A percentile compares a stretch with the other conserved stretches of the same genome.
Conservation (phyloP, 2,113 vertebrate species). For the Anolis carolinensis region DNA sequence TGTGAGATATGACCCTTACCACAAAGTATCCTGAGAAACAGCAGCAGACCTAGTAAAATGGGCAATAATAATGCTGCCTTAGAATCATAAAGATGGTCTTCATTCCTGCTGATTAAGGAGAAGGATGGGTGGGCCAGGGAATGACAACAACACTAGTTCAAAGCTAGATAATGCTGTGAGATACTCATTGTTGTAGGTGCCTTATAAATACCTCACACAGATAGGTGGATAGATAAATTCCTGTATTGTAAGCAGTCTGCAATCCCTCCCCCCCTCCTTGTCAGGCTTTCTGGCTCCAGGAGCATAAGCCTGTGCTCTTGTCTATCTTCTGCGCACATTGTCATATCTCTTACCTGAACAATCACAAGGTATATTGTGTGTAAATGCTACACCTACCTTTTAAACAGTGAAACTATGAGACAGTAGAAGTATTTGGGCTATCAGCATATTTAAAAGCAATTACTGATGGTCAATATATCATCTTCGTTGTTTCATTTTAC, state of each 20-base stretch:
- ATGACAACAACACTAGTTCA: not conserved
- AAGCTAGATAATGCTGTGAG: not conserved
- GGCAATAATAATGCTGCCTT: not conserved
- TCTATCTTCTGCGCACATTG: not conserved
- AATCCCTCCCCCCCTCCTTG: not conserved
- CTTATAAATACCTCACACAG: conserved; percentile 26
- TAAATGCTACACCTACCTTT: conserved; percentile 19
- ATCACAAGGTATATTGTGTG: conserved; percentile 15
- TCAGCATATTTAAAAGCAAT: not conserved
- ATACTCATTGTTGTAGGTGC: not conserved
- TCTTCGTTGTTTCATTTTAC: not conserved
- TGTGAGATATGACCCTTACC: not conserved
- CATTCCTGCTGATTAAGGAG: not conserved
- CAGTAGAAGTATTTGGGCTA: not conserved
- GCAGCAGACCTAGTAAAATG: not conserved
- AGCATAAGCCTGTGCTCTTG: not conserved
- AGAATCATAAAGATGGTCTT: not conserved
- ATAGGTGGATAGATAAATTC: not conserved
- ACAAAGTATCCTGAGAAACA: not conserved
- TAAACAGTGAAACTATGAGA: conserved; percentile 14
- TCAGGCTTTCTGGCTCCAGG: conserved; percentile 17
- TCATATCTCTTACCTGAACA: conserved; percentile 17
- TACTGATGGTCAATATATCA: not conserved
- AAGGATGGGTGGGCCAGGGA: not conserved
- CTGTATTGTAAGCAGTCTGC: not conserved